Conservation (phyloP, 2,113 vertebrate species). For the Rhadina sibilatrix region DNA sequence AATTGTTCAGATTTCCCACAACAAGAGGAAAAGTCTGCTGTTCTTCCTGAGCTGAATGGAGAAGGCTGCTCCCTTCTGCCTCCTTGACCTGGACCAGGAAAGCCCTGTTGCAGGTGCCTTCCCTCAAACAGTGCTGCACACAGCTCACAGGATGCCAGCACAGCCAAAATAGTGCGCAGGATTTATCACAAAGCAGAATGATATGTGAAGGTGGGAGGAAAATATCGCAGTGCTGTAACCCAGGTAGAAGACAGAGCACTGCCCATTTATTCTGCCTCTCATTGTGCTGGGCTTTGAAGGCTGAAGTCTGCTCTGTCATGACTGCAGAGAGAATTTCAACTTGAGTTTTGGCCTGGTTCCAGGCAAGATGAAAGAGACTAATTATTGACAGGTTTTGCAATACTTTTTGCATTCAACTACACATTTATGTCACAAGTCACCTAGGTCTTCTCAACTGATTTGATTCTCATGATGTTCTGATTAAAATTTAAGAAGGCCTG, state of each 20-base stretch:
- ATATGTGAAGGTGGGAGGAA: not conserved
- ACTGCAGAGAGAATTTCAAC: not conserved
- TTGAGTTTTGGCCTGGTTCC: not conserved
- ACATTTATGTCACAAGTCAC: not conserved
- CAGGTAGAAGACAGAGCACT: not conserved
- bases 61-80: not conserved
- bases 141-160: not conserved
- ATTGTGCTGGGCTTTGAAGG: not conserved
- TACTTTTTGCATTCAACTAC: not conserved
- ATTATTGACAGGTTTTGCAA: not conserved
- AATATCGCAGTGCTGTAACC: not conserved
- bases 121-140: not conserved
- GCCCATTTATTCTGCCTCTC: not conserved
- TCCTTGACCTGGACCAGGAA: not conserved
- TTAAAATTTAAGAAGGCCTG: not conserved
- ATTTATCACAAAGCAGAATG: not conserved
- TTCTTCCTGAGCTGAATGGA: not conserved
- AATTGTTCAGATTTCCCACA: not conserved
- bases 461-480: not conserved
- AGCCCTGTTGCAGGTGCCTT: not conserved
- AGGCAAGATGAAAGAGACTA: not conserved
- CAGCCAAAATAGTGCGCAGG: accelerated
- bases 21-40: not conserved
- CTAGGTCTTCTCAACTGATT: not conserved
- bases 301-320: not conserved